These are phyloP conservation scores for Zelostemma sp. DNA, from an alignment of 1,140 invertebrate species.

Conservation along the genomic window DNA sequence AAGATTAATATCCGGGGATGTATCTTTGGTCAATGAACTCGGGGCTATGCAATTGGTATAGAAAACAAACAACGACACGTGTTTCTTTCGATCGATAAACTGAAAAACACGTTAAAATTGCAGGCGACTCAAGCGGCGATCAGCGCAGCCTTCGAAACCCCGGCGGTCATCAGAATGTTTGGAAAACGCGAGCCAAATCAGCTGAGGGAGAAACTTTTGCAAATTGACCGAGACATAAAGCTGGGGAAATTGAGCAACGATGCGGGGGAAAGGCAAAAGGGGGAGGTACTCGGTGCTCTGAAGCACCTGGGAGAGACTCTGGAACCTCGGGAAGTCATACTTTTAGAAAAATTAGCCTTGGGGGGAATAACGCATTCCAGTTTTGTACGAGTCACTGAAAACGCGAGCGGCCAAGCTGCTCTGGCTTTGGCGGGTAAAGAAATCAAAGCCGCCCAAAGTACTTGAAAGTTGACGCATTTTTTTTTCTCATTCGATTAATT, in stretches of 20 bases:
- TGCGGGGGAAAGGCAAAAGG: conserved; percentile 61
- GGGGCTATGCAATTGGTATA: conserved; percentile 77
- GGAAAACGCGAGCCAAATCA: conserved; percentile 81
- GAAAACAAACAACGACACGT: too few species aligned
- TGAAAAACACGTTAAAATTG: not conserved
- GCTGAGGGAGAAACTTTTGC: conserved; percentile 74
- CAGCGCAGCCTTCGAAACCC: conserved; percentile 82
- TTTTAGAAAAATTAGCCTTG: conserved; percentile 72
- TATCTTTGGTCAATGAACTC: conserved; percentile 78
- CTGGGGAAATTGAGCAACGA: conserved; percentile 68
- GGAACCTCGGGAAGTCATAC: conserved; percentile 72
- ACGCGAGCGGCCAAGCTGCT: conserved; percentile 56
- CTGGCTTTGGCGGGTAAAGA: conserved; percentile 26
- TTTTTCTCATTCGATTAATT: too few species aligned
- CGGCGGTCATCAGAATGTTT: conserved; percentile 83
- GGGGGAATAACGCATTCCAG: conserved; percentile 62
- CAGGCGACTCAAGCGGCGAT: conserved; percentile 83
- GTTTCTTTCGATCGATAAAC: too few species aligned
- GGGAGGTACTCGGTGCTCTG: conserved; percentile 78
- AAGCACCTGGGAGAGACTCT: conserved; percentile 79
- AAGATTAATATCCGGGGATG: conserved; percentile 78
- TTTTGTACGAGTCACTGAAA: conserved; percentile 73
- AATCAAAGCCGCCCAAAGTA: conserved; percentile 30
- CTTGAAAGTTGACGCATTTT: not conserved
- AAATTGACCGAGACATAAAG: conserved; percentile 72